A percentile compares a stretch with the other conserved stretches of the same genome.
These are phyloP conservation scores for Drosophila nannoptera DNA, from an alignment of 1,140 invertebrate species.

Conservation along the genomic window DNA sequence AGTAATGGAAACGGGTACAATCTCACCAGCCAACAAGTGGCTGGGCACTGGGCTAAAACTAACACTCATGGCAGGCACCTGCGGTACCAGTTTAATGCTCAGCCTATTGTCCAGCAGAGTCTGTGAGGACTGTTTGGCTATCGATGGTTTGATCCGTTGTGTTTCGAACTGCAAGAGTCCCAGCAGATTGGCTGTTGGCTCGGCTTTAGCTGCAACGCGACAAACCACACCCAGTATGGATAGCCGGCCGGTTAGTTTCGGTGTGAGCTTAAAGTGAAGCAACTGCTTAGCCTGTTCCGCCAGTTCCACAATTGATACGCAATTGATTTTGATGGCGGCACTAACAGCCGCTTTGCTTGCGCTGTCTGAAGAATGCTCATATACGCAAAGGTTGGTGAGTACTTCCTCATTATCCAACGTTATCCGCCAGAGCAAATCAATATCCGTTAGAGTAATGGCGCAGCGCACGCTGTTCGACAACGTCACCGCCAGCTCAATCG, in stretches of 20 bases:
- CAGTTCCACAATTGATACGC: slow-evolving; percentile 75
- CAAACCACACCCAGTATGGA: slow-evolving; percentile 79
- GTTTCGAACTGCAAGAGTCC: slow-evolving; percentile 84
- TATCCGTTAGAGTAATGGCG: slow-evolving; percentile 58
- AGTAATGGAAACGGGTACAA: slow-evolving; percentile 83
- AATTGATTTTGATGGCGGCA: slow-evolving; percentile 79
- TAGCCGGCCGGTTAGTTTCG: slow-evolving; percentile 79
- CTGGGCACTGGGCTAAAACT: slow-evolving; percentile 83
- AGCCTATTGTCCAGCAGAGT: slow-evolving; percentile 82
- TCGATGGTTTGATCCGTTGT: slow-evolving; percentile 79
- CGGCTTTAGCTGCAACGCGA: slow-evolving; percentile 76
- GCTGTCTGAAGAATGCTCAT: slow-evolving; percentile 69
- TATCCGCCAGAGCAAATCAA: slow-evolving; percentile 90
- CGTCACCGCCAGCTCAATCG: slow-evolving; percentile 87
- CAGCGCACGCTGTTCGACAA: slow-evolving; percentile 83
- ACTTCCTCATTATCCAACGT: slow-evolving; percentile 79
- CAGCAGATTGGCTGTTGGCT: slow-evolving; percentile 79
- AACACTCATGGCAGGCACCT: slow-evolving; percentile 87
- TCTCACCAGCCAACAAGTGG: slow-evolving; percentile 85
- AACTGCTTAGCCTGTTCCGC: slow-evolving; percentile 76
- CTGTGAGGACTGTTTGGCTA: slow-evolving; percentile 78
- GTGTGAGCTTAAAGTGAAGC: slow-evolving; percentile 79
- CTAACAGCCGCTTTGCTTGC: slow-evolving; percentile 61
- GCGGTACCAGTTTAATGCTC: slow-evolving; percentile 84
- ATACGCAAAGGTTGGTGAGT: slow-evolving; percentile 72